Evolutionary conservation across 1,140 invertebrate genomes (phyloP).

Genomic region (Drosophila simulans): DNA sequence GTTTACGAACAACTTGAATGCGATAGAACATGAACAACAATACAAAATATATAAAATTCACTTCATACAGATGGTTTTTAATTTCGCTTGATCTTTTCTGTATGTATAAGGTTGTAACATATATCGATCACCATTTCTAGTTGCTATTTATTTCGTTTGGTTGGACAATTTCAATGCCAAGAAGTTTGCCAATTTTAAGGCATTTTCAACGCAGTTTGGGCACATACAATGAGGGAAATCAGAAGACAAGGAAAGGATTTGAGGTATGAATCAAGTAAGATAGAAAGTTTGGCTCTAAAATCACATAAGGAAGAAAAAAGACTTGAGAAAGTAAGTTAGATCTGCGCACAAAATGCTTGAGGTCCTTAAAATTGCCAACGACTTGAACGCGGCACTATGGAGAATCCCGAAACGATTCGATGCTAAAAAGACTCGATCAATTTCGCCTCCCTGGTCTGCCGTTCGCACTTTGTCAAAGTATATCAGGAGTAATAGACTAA

Average conservation of each 20-base stretch:
- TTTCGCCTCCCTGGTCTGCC: conserved; percentile 13
- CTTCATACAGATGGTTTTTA: conserved; percentile 43
- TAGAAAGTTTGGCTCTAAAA: not conserved
- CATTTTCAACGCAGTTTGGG: conserved; percentile 45
- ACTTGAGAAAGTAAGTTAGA: not conserved
- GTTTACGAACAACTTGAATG: conserved; percentile 67
- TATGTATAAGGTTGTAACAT: conserved; percentile 34
- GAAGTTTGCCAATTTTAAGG: conserved; percentile 79
- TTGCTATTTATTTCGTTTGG: conserved; percentile 34
- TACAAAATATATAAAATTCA: conserved; percentile 63
- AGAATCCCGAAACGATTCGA: conserved; percentile 24
- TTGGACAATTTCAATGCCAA: conserved; percentile 70
- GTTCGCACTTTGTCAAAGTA: conserved; percentile 80
- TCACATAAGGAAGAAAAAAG: not conserved
- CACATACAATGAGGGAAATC: conserved; percentile 1
- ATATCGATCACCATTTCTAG: conserved; percentile 32
- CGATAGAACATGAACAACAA: conserved; percentile 74
- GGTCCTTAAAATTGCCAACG: conserved; percentile 83
- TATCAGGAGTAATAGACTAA: conserved; percentile 85
- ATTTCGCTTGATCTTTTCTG: conserved; percentile 26
- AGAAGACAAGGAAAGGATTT: not conserved
- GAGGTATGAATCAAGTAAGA: not conserved
- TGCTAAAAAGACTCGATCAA: conserved; percentile 29
- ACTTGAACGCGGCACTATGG: conserved; percentile 60
- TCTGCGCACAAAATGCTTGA: conserved; percentile 56